Evolutionary conservation across 2,888 invertebrate species (phyloP), one percentile per base, ranked within the genome.

Genomic region (Drosophila tanythrix): DNA sequence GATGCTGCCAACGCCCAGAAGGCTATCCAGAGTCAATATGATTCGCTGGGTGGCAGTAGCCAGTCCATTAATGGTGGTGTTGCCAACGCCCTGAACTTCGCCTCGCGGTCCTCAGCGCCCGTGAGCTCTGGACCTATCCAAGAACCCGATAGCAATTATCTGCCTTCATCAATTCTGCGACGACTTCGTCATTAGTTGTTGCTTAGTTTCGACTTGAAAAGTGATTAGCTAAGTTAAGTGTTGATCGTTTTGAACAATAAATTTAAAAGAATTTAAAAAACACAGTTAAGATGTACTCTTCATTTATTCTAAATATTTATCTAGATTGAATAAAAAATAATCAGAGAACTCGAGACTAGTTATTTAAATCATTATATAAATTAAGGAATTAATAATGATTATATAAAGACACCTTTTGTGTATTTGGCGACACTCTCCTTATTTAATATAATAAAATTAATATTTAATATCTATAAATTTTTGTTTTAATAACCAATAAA

Each of bases 41-140:
- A 91, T 51, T 71, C 80, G 6, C 60, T 90, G 53, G 88, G 86
- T 6, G 91, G 91, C 38, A 55, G 77, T 21, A 82, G 83, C 55
- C 81, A 84, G 56, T 71, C 68, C 55, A 70, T 81, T 38, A 83
- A 90, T 51, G 90, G 91, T 1, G 90, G 90, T 13, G 77, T 89
- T 55, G 91, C 92, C 18, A 91, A 90, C 1, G 89, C 91, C 27
- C 61, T 91, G 0, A 92, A 91, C 72, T 91, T 92, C 29, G 92
- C 92, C 33, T 90, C 90, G 11, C 79, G 76, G 40, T 79, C 89
- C 1, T n/a, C 73, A 36, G 73, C 74, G 13, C 90, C 90, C 0
- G 75, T 58, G 0, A 63, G 50, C 0, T 64, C 53, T 18, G 77
- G 63, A 11, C 74, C 63, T 2, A 29, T 62, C 0, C 80, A 75